Conservation (phyloP, 2,888 invertebrate genomes). For the Biston betularia region DNA sequence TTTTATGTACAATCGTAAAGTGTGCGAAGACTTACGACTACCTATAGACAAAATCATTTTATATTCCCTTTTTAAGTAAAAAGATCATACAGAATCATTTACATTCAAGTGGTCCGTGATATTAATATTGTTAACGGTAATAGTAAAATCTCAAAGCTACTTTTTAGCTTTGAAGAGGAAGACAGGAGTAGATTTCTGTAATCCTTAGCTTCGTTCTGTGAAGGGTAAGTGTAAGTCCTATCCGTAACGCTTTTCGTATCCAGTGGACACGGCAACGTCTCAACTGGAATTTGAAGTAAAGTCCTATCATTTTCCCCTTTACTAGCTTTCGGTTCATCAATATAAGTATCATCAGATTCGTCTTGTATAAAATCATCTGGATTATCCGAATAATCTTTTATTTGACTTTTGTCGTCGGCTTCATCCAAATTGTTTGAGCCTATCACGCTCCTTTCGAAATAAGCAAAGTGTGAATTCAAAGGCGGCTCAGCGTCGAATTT, state of each 20-base stretch:
- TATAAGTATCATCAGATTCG: slow-evolving; percentile 72
- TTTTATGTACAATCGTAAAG: slow-evolving; percentile 48
- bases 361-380: slow-evolving; percentile 73
- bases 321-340: slow-evolving; percentile 72
- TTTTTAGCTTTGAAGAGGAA: slow-evolving; percentile 51
- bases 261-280: slow-evolving; percentile 87
- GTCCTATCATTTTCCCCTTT: slow-evolving; percentile 76
- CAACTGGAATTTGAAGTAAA: slow-evolving; percentile 85
- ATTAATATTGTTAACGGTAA: slow-evolving; percentile 56
- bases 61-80: slow-evolving; percentile 43
- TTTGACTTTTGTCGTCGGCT: slow-evolving; percentile 69
- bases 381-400: slow-evolving; percentile 72
- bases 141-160: slow-evolving; percentile 51
- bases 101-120: slow-evolving; percentile 53
- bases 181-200: slow-evolving; percentile 78
- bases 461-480: slow-evolving; percentile 74
- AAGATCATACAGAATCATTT: slow-evolving; percentile 42
- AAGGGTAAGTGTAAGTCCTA: slow-evolving; percentile 82
- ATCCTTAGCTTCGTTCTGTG: slow-evolving; percentile 85
- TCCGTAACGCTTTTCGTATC: slow-evolving; percentile 88
- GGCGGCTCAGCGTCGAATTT: slow-evolving; percentile 84
- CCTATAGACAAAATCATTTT: slow-evolving; percentile 47
- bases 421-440: slow-evolving; percentile 73
- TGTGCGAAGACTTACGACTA: slow-evolving; percentile 40
- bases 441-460: slow-evolving; percentile 73